A percentile compares a stretch with the other conserved stretches of the same genome.
Evolutionary conservation across 1,140 invertebrate species (phyloP).

Genomic region (Dreissena polymorpha): DNA sequence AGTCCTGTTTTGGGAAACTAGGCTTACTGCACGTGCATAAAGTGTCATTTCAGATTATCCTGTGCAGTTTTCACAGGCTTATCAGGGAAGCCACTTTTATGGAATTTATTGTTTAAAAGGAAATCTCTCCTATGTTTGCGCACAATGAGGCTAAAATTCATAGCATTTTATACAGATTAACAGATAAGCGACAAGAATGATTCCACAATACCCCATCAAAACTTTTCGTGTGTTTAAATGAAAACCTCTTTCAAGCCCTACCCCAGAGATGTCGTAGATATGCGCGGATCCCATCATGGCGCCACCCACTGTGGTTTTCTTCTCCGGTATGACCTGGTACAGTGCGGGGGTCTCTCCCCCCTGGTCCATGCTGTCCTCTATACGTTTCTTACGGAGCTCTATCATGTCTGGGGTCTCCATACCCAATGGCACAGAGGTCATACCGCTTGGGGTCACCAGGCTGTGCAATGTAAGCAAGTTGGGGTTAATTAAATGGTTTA

Average conservation of each 20-base stretch:
- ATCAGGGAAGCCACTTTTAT: no score
- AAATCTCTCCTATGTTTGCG: no score
- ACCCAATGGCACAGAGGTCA: constrained; percentile 96
- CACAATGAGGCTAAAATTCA: not conserved
- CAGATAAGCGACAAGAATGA: not conserved
- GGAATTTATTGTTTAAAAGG: no score
- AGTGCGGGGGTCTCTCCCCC: constrained; percentile 82
- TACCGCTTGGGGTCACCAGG: constrained; percentile 96
- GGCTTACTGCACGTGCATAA: no score
- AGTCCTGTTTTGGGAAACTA: not conserved
- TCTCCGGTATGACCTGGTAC: constrained; percentile 91
- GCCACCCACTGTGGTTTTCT: constrained; percentile 92
- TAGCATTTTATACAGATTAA: not conserved
- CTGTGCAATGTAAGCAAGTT: constrained; percentile 63
- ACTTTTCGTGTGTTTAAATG: not conserved
- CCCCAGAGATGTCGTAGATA: constrained; percentile 93
- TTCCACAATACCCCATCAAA: not conserved
- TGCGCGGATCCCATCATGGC: constrained; percentile 97
- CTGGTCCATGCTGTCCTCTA: constrained; percentile 96
- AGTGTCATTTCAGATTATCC: no score
- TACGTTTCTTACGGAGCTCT: constrained; percentile 97
- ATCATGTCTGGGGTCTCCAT: constrained; percentile 99
- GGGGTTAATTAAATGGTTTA: not conserved
- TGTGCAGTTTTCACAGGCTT: no score
- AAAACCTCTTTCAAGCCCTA: constrained; percentile 66